Conservation (phyloP, 2,113 vertebrate species). For the Elachura formosa region DNA sequence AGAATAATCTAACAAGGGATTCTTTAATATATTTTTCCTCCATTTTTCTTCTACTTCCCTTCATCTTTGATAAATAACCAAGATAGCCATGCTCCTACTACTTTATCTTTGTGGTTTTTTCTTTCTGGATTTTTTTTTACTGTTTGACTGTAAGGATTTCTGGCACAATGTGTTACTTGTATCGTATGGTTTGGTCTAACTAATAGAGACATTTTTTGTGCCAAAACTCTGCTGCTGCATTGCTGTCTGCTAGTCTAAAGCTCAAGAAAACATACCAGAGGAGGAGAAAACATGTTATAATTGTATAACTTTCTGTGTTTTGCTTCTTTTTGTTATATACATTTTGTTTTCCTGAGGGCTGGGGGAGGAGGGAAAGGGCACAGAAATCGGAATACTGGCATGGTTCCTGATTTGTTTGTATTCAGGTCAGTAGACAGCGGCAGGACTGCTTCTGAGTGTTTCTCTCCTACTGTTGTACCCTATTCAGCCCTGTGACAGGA, state of each 20-base stretch:
- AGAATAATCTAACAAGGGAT: neutral
- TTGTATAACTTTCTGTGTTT: neutral
- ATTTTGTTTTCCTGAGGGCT: neutral
- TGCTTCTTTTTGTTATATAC: neutral
- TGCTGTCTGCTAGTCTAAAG: constrained; percentile 22
- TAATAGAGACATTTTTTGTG: constrained; percentile 19
- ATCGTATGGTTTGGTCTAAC: neutral
- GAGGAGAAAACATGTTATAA: neutral
- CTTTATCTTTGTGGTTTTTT: neutral
- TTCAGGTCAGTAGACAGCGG: neutral
- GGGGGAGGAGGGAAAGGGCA: neutral
- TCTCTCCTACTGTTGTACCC: neutral
- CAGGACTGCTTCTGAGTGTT: neutral
- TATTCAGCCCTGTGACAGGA: neutral
- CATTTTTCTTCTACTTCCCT: neutral
- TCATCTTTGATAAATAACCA: neutral
- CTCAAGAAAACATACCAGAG: neutral
- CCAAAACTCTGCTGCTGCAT: neutral
- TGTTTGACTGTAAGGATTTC: constrained; percentile 6
- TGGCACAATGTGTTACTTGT: neutral
- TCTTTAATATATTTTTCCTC: neutral
- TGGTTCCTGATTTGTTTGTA: constrained; percentile 15
- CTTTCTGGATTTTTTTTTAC: neutral
- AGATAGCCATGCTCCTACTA: neutral
- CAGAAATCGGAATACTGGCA: neutral